Percentiles rank a stretch among this genome's conserved stretches.
phyloP scores from a whole-genome alignment of 2,113 vertebrate genomes.

The Tenrec ecaudatus region DNA sequence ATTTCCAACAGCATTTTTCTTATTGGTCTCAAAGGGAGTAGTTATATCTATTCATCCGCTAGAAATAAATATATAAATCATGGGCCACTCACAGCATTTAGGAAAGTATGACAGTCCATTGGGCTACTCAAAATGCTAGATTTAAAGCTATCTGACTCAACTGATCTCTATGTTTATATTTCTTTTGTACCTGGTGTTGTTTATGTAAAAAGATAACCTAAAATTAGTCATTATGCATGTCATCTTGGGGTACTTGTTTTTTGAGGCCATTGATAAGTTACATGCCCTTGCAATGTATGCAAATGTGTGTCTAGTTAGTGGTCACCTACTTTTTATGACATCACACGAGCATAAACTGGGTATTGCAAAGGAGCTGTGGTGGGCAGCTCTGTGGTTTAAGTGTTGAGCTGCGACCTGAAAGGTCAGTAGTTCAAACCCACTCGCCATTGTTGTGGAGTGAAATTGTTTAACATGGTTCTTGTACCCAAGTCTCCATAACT shows the following conservation, averaged over 20 bases:
- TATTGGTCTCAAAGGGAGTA: conserved; percentile 37
- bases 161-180: not conserved
- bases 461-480: too few species aligned
- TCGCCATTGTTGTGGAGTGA: too few species aligned
- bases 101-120: not conserved
- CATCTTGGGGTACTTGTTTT: not conserved
- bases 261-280: not conserved
- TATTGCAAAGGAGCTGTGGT: too few species aligned
- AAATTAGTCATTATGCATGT: not conserved
- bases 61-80: not conserved
- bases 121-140: not conserved
- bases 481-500: too few species aligned
- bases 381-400: too few species aligned
- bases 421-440: too few species aligned
- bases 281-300: not conserved
- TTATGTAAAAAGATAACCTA: not conserved
- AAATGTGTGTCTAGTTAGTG: conserved; percentile 8
- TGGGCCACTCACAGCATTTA: not conserved
- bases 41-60: not conserved
- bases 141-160: not conserved
- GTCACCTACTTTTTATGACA: conserved; percentile 9
- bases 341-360: too few species aligned
- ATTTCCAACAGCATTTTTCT: conserved; percentile 57
- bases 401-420: too few species aligned
- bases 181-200: not conserved